phyloP scores from a whole-genome alignment of 2,113 vertebrate genomes.

The Alces alces region DNA sequence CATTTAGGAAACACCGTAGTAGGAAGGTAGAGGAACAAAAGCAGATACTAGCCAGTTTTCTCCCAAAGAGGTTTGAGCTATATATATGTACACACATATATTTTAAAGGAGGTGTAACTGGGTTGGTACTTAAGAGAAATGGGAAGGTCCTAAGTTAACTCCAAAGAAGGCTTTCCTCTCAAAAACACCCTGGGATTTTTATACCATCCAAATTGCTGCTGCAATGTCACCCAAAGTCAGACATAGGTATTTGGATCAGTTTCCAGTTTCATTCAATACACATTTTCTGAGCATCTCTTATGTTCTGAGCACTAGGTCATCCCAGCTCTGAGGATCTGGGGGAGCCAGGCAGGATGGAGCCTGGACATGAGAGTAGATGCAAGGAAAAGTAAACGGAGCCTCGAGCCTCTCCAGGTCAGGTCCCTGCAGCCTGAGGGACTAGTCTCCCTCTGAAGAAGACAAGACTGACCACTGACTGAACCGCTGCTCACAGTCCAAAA shows the following conservation, averaged over 20 bases:
- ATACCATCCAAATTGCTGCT: accelerated
- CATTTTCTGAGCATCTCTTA: background rate
- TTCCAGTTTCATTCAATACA: background rate
- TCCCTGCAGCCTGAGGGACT: background rate
- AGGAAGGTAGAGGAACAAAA: background rate
- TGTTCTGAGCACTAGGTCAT: accelerated
- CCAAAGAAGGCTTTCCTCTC: background rate
- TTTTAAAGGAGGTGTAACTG: background rate
- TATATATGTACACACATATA: accelerated
- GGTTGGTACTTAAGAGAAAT: background rate
- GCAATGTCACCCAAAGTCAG: background rate
- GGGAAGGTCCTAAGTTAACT: background rate
- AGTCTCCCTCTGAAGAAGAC: accelerated
- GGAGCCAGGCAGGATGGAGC: background rate
- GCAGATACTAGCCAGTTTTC: background rate
- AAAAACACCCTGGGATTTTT: background rate
- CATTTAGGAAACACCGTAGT: background rate
- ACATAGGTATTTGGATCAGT: too few species aligned
- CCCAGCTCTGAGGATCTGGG: too few species aligned
- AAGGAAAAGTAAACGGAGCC: background rate
- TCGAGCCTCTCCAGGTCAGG: background rate
- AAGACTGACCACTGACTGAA: background rate
- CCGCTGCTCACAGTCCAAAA: background rate
- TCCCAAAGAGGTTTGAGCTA: background rate
- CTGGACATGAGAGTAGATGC: accelerated